Conservation (phyloP, 1,140 invertebrate species). For the Drosophila chauvacae region DNA sequence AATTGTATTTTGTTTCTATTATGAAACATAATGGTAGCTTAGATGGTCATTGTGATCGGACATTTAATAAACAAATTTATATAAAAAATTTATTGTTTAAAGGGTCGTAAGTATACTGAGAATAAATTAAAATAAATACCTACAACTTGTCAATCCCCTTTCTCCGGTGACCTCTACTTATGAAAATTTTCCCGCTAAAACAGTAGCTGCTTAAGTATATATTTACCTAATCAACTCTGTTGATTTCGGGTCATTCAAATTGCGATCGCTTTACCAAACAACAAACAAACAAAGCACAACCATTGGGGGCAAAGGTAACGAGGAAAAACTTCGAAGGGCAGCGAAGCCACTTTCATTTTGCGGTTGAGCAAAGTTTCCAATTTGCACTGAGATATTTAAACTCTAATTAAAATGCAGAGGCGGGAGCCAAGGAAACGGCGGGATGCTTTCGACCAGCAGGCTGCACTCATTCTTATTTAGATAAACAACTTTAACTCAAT, state of each 20-base stretch:
- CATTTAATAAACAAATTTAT: background rate
- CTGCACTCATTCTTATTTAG: conserved; percentile 75
- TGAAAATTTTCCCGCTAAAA: conserved; percentile 4
- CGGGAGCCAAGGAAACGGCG: conserved; percentile 3
- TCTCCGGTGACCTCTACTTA: background rate
- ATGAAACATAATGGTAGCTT: background rate
- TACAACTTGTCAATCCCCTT: background rate
- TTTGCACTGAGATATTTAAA: conserved; percentile 80
- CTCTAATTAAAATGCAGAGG: conserved; percentile 80
- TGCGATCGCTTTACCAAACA: conserved; percentile 52
- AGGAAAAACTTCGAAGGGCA: conserved; percentile 48
- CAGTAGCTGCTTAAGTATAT: conserved; percentile 6
- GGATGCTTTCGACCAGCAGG: conserved; percentile 8
- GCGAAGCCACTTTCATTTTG: conserved; percentile 77
- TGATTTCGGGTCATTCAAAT: conserved; percentile 60
- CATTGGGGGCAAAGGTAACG: conserved; percentile 12
- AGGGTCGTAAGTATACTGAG: background rate
- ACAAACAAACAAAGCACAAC: conserved; percentile 22
- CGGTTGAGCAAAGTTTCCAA: conserved; percentile 77
- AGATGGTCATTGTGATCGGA: background rate
- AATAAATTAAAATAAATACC: background rate
- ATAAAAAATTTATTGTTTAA: background rate
- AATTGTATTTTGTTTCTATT: background rate
- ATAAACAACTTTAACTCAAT: conserved; percentile 80
- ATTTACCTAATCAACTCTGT: conserved; percentile 63